Conservation (phyloP, 2,797 vertebrate species). For the Alca torda region DNA sequence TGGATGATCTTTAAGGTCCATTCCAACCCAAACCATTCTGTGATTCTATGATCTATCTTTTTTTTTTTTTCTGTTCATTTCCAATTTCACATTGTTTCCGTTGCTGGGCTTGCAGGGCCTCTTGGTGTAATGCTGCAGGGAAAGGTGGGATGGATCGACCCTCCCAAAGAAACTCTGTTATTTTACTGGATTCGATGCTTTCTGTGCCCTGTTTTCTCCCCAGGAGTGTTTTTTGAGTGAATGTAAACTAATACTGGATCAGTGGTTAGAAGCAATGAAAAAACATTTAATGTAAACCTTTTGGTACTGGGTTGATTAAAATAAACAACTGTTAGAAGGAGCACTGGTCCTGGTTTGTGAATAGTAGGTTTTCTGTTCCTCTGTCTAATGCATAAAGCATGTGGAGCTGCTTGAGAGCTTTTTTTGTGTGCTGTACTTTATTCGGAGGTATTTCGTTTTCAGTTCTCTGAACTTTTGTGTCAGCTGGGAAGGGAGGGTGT, state of each 20-base stretch:
- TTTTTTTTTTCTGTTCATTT: neutral
- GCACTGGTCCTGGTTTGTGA: neutral
- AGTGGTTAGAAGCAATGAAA: neutral
- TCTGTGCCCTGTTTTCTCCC: neutral
- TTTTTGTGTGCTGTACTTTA: neutral
- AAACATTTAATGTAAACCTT: neutral
- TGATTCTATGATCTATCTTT: neutral
- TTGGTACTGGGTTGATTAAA: neutral
- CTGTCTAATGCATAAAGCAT: neutral
- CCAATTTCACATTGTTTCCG: neutral
- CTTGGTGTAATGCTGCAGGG: neutral
- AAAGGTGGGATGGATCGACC: neutral
- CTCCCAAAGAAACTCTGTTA: neutral
- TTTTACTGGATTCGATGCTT: neutral
- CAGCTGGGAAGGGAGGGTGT: neutral
- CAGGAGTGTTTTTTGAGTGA: neutral
- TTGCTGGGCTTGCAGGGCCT: neutral
- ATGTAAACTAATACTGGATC: neutral
- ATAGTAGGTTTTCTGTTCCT: slow-evolving; percentile 32
- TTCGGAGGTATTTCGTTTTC: neutral
- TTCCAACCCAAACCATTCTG: neutral
- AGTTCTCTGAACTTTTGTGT: neutral
- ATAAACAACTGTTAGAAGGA: neutral
- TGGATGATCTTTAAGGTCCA: neutral
- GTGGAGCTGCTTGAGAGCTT: neutral